Evolutionary conservation across 2,888 invertebrate genomes (phyloP).

Genomic region (Yponomeuta plumbellus): DNA sequence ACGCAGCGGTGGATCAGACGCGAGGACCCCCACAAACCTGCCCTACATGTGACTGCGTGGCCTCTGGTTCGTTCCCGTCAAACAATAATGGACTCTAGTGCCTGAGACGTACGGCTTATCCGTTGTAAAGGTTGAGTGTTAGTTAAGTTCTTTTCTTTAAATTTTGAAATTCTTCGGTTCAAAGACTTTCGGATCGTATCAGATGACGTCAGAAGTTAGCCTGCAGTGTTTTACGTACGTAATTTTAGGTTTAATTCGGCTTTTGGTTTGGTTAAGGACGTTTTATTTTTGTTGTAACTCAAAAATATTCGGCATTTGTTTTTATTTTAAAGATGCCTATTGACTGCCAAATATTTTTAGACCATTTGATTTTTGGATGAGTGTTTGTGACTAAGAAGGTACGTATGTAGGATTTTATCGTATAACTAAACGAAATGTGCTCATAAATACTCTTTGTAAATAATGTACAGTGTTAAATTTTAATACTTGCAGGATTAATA

Average conservation of each 20-base stretch:
- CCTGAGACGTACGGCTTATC: neutral
- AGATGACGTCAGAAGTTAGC: neutral
- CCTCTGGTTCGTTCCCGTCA: conserved; percentile 32
- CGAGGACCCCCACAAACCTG: conserved; percentile 52
- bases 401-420: neutral
- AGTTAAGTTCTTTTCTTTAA: neutral
- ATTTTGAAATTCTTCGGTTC: neutral
- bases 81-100: neutral
- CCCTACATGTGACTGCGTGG: conserved; percentile 66
- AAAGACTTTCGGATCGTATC: neutral
- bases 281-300: neutral
- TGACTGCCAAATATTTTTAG: neutral
- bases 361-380: neutral
- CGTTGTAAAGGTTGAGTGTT: neutral
- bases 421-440: neutral
- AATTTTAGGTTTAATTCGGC: too few relatives aligned
- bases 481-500: conserved; percentile 50
- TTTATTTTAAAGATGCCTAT: neutral
- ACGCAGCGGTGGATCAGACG: conserved; percentile 33
- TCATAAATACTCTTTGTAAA: conserved; percentile 30
- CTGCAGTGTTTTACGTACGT: too few relatives aligned
- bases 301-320: neutral
- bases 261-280: too few relatives aligned
- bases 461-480: conserved; percentile 29
- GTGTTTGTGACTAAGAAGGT: neutral